Base-by-base conservation (phyloP, 1,140 invertebrate genomes). In the Cyphomyrmex costatus region DNA sequence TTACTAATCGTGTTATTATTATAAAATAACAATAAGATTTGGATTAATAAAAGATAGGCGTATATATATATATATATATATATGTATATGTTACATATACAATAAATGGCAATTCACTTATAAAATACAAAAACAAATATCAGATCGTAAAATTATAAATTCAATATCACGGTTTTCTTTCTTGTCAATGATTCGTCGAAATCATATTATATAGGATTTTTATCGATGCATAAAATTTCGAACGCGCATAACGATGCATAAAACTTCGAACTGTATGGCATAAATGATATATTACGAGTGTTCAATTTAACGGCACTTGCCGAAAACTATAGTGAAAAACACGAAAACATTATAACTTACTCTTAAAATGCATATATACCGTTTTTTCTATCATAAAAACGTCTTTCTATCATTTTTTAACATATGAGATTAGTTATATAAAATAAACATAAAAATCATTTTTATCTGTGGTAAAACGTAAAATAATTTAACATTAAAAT, bases 401-500 rank as follows among this genome's bases (percentile, higher is more conserved):
- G n/a, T 66, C 16, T 36, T 51, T 66, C 14, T 10, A 33, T 24
- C 14, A 19, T 36, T 12, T 36, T 42, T 36, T 68, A 53, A 80
- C 21, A 16, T 12, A 8, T 14, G 4, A 24, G 6, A 80, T 49
- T 5, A 36, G 21, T 68, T 42, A 36, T 1, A 68, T 24, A 24
- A 24, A 4, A 21, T 19, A 49, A 51, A 24, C 16, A 49, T 65
- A 24, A 61, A 27, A 42, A 42, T 6, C 12, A 36, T 19, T 36
- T 36, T 14, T n/a, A 68, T 19, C 51, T 12, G 2, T 49, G 5
- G 21, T 46, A 46, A 56, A 82, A 2, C 8, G n/a, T 21, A 1
- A 73, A 33, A 16, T 60, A 83, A 46, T 83, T 49, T 61, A 73
- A 19, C 24, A 2, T 73, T 14, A 14, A 80, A 42, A 58, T 83